Evolutionary conservation across 2,888 invertebrate species (phyloP).

Genomic region (Zaprionus lineosus): DNA sequence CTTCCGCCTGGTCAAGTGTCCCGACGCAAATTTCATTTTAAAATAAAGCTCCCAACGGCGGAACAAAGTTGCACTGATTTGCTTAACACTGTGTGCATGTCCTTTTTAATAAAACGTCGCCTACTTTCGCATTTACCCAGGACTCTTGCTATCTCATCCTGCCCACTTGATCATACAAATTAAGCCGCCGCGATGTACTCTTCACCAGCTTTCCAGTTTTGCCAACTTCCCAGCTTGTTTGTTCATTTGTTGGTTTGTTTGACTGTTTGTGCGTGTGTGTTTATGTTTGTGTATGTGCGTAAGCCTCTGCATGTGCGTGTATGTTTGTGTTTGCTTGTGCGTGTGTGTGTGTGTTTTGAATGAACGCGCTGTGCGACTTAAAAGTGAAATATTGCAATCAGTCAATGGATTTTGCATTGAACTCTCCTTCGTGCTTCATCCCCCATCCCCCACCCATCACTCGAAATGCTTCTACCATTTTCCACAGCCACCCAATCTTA

Average conservation of each 20-base stretch:
- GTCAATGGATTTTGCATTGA: slow-evolving; percentile 70
- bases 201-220: not conserved
- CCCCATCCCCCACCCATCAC: not conserved
- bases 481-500: no score
- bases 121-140: not conserved
- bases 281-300: no score
- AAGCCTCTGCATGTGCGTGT: no score
- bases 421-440: not conserved
- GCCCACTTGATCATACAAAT: slow-evolving; percentile 66
- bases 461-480: not conserved
- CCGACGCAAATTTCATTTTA: slow-evolving; percentile 61
- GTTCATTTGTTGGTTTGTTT: slow-evolving; percentile 29
- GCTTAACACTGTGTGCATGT: slow-evolving; percentile 45
- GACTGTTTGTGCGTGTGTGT: no score
- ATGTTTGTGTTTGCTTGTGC: slow-evolving; percentile 43
- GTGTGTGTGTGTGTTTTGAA: slow-evolving; percentile 2
- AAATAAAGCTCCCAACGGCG: slow-evolving; percentile 49
- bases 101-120: slow-evolving; percentile 69
- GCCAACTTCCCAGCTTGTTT: not conserved
- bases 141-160: not conserved
- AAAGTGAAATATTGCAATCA: slow-evolving; percentile 77
- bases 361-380: slow-evolving; percentile 56
- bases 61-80: slow-evolving; percentile 58
- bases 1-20: slow-evolving; percentile 67
- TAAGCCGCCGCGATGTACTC: slow-evolving; percentile 62